These are phyloP conservation scores for Caretta caretta DNA, from an alignment of 2,113 vertebrate species.

Conservation along the genomic window DNA sequence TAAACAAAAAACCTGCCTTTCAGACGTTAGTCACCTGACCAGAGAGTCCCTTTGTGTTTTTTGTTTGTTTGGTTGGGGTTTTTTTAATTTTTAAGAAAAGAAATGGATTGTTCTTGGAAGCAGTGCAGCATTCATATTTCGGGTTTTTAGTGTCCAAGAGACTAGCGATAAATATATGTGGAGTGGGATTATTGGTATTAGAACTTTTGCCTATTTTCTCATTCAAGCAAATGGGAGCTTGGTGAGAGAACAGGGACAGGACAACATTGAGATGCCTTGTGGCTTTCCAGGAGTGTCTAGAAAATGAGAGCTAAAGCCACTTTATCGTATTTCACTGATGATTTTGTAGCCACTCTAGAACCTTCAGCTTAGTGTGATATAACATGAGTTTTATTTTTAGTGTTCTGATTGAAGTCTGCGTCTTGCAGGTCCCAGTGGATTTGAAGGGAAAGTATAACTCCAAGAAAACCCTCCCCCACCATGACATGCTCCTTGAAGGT, in stretches of 20 bases:
- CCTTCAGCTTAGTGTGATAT: neutral
- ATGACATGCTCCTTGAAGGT: rapidly evolving
- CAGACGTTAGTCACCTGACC: neutral
- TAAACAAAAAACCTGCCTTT: neutral
- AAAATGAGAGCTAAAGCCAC: neutral
- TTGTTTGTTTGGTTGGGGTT: neutral
- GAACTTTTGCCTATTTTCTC: neutral
- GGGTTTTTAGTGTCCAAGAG: neutral
- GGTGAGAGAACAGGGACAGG: neutral
- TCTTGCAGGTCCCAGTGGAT: neutral
- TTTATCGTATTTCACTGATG: neutral
- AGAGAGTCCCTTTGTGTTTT: neutral
- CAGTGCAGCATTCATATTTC: neutral
- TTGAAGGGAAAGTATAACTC: neutral
- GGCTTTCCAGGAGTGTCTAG: neutral
- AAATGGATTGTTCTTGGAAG: neutral
- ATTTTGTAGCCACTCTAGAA: neutral
- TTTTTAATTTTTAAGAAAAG: neutral
- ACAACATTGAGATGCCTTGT: neutral
- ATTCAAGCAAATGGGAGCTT: neutral
- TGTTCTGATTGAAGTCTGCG: neutral
- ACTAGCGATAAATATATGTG: neutral
- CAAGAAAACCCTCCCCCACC: neutral
- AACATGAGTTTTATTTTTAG: neutral
- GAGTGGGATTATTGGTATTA: neutral